These are phyloP conservation scores for Lasioglossum baleicum DNA, from an alignment of 1,140 invertebrate species.

Conservation along the genomic window DNA sequence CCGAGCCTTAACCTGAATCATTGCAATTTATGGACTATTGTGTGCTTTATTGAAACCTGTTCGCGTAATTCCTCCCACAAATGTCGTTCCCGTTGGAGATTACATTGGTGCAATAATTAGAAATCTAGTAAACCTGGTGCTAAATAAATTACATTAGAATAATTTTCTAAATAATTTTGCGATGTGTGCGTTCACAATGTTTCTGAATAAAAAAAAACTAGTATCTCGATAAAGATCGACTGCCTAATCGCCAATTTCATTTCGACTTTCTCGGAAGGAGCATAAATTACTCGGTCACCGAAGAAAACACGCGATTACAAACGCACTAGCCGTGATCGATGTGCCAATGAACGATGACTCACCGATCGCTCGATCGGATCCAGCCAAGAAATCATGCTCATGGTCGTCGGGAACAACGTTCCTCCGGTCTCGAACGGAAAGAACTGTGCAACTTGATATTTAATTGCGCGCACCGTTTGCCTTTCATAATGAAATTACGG, in stretches of 20 bases:
- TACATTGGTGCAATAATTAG: no score
- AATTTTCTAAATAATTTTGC: no score
- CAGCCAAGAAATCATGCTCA: conserved; percentile 38
- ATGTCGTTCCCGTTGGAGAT: no score
- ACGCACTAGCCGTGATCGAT: background rate
- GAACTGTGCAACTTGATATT: conserved; percentile 26
- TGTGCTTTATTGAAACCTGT: no score
- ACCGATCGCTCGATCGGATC: conserved; percentile 30
- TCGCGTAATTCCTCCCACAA: no score
- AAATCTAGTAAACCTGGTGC: no score
- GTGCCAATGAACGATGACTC: conserved; percentile 40
- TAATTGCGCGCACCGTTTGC: background rate
- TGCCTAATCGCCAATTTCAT: background rate
- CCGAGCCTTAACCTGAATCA: no score
- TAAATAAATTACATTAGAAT: no score
- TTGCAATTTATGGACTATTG: no score
- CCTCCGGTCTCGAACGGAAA: conserved; percentile 24
- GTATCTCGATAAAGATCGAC: no score
- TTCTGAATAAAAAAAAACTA: no score
- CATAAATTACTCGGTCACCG: background rate
- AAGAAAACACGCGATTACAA: background rate
- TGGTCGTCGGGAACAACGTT: conserved; percentile 23
- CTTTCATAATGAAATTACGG: conserved; percentile 31
- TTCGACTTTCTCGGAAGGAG: background rate
- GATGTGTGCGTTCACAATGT: no score